Evolutionary conservation across 2,888 invertebrate species (phyloP), one percentile per base, ranked within the genome.

Genomic region (Venustoraphidia nigricollis): DNA sequence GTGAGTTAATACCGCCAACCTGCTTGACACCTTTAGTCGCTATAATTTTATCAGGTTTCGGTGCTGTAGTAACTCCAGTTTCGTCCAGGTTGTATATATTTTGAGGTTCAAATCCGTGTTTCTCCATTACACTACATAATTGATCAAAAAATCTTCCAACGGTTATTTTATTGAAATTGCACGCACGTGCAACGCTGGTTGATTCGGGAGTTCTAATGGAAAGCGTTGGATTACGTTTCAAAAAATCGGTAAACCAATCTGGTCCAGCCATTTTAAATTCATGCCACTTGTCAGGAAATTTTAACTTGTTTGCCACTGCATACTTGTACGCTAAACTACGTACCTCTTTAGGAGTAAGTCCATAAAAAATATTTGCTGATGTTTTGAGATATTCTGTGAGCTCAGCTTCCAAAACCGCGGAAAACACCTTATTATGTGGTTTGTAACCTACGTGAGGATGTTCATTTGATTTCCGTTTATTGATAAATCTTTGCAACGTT

Each of bases 101-200:
- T 8, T 40, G 36, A 11, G 46, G 38, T 36, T 36, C 10, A 10
- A 47, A 45, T 11, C 14, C 9, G 14, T 45, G 11, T 45, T 36
- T 36, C 10, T 37, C 10, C 9, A 36, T 37, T 14, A 45, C 36
- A 10, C n/a, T 10, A 10, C 45, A 13, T 9, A 45, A 27, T 2
- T 45, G 17, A 17, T 45, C 6, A 36, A 45, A 45, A 14, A 45
- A 45, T 9, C 9, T 34, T 8, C 3, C 14, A 13, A 45, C 36
- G 13, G 36, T 45, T 8, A 44, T 37, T 13, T 3, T 14, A 41
- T 53, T 55, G 44, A 56, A 51, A 10, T 52, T 51, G 10, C 52
- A 45, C 17, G 55, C 54, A 4, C 53, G 51, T 36, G 54, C 51
- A 45, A 48, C 47, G 50, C 56, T 57, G 10, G 56, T 57, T 8